These are phyloP conservation scores for Netelia fuscicornis DNA, from an alignment of 2,888 invertebrate genomes.

Conservation along the genomic window DNA sequence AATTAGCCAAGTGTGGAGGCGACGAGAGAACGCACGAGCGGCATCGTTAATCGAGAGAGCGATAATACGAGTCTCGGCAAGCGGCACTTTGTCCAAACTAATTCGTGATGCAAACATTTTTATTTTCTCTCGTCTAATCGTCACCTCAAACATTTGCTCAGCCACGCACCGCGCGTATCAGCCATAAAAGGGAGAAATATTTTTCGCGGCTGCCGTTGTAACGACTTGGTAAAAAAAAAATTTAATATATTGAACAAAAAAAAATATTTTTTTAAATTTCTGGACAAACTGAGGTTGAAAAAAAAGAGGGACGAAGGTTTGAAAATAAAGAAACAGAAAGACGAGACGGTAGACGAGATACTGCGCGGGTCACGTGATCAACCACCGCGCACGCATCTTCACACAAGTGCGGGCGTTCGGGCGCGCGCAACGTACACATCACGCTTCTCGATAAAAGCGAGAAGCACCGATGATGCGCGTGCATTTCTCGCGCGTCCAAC, in stretches of 20 bases:
- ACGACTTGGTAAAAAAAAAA: neutral
- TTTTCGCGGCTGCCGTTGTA: neutral
- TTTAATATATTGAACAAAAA: neutral
- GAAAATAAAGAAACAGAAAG: too few relatives aligned
- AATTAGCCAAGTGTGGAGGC: slow-evolving; percentile 63
- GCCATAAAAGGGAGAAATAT: neutral
- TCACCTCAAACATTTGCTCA: slow-evolving; percentile 63
- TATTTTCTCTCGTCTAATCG: slow-evolving; percentile 58
- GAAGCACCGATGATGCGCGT: slow-evolving; percentile 75
- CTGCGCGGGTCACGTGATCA: slow-evolving; percentile 51
- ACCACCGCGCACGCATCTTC: slow-evolving; percentile 66
- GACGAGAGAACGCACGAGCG: slow-evolving; percentile 60
- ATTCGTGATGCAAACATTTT: slow-evolving; percentile 65
- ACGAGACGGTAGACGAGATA: too few relatives aligned
- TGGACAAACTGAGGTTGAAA: neutral
- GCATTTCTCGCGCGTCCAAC: slow-evolving; percentile 81
- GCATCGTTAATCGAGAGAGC: slow-evolving; percentile 67
- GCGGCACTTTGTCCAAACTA: slow-evolving; percentile 69
- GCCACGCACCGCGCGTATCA: neutral
- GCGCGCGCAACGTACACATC: slow-evolving; percentile 73
- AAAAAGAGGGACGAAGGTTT: too few relatives aligned
- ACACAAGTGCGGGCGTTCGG: slow-evolving; percentile 59
- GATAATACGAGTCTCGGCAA: slow-evolving; percentile 61
- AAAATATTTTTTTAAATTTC: neutral
- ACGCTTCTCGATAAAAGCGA: slow-evolving; percentile 80